Conservation (phyloP, 2,888 invertebrate genomes). For the Agrotis exclamationis region DNA sequence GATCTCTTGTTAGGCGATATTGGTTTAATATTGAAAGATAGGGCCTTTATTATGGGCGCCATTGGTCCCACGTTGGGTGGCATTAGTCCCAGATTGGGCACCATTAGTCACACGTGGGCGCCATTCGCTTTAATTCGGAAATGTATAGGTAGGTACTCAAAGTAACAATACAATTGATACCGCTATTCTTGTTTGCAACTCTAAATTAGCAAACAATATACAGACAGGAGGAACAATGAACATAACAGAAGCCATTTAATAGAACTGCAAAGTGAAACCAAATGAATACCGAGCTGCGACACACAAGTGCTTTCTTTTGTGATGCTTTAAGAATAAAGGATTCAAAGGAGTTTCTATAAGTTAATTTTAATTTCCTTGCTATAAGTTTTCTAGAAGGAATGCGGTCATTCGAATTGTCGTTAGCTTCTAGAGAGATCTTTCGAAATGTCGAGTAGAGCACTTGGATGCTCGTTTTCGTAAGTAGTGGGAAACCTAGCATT, state of each 20-base stretch:
- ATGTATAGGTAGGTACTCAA: background rate
- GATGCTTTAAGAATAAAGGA: constrained; percentile 28
- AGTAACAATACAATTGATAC: too few relatives aligned
- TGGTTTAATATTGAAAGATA: too few relatives aligned
- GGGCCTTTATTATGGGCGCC: too few relatives aligned
- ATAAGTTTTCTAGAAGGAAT: constrained; percentile 47
- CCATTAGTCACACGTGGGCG: background rate
- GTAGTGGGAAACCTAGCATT: constrained; percentile 34
- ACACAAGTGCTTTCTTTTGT: constrained; percentile 23
- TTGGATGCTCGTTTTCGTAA: constrained; percentile 57
- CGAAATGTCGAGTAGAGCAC: constrained; percentile 45
- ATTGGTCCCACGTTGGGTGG: background rate
- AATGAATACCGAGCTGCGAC: constrained; percentile 16
- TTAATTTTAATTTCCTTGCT: constrained; percentile 54
- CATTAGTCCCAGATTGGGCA: background rate
- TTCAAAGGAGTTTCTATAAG: constrained; percentile 52
- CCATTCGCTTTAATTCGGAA: background rate
- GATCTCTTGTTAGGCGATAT: too few relatives aligned
- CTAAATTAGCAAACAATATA: constrained; percentile 17
- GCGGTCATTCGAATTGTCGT: constrained; percentile 60
- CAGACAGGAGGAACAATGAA: background rate
- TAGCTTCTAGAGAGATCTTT: constrained; percentile 50
- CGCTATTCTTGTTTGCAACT: background rate
- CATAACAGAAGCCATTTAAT: constrained; percentile 14
- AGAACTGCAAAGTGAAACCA: constrained; percentile 30